A percentile compares a stretch with the other conserved stretches of the same genome.
Evolutionary conservation across 2,113 vertebrate genomes (phyloP).

Genomic region (Dryoscopus gambensis): DNA sequence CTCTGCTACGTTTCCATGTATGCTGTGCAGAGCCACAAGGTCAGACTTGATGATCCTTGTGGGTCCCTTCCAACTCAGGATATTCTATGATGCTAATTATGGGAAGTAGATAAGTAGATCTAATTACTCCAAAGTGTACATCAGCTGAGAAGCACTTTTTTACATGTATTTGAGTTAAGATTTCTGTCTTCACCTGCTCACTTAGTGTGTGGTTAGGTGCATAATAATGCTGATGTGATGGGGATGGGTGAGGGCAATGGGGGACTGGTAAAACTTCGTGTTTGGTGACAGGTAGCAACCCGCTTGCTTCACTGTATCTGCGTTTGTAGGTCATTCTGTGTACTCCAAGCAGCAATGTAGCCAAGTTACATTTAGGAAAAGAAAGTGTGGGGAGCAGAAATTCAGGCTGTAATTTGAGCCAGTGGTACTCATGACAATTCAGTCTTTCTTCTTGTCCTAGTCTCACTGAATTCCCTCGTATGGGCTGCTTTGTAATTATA

Average conservation of each 20-base stretch:
- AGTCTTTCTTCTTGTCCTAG: not conserved
- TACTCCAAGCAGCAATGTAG: not conserved
- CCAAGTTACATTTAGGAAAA: not conserved
- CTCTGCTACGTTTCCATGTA: not conserved
- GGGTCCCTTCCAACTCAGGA: not conserved
- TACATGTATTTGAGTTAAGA: not conserved
- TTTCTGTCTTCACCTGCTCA: not conserved
- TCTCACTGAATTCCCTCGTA: not conserved
- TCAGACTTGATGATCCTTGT: not conserved
- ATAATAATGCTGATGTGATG: not conserved
- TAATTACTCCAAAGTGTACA: not conserved
- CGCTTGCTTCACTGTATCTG: not conserved
- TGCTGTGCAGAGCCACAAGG: not conserved
- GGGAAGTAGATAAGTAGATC: not conserved
- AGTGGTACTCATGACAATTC: not conserved
- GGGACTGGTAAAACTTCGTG: not conserved
- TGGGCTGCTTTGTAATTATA: not conserved
- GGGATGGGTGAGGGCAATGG: not conserved
- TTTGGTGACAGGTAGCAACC: not conserved
- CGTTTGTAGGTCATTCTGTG: not conserved
- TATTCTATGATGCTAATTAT: not conserved
- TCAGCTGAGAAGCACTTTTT: not conserved
- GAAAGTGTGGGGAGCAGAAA: not conserved
- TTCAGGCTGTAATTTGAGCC: not conserved
- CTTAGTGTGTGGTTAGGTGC: not conserved